Conservation (phyloP, 2,888 invertebrate genomes). For the Therioaphis trifolii region DNA sequence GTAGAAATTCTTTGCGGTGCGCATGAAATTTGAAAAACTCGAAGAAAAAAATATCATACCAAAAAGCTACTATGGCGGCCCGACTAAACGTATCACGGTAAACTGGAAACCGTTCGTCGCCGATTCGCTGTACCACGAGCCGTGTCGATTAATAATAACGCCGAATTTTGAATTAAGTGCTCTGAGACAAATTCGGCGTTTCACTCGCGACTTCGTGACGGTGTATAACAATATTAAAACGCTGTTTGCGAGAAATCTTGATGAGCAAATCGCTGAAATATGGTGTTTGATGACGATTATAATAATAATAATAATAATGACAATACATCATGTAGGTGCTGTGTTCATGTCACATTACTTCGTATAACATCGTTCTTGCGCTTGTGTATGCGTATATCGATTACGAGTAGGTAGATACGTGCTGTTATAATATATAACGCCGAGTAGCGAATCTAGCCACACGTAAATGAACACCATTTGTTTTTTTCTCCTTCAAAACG, state of each 20-base stretch:
- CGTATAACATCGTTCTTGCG: background rate
- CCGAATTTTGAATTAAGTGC: background rate
- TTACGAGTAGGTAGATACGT: no score
- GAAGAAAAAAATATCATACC: background rate
- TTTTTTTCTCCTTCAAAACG: no score
- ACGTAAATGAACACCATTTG: no score
- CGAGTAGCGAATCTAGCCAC: no score
- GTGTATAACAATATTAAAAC: no score
- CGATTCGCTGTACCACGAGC: background rate
- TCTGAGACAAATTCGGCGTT: background rate
- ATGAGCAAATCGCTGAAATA: background rate
- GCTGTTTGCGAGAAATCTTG: background rate
- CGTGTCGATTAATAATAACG: background rate
- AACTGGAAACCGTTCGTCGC: background rate
- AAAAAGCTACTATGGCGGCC: background rate
- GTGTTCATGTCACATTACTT: background rate
- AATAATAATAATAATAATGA: background rate
- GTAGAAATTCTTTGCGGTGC: no score
- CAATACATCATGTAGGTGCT: background rate
- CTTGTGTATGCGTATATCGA: no score
- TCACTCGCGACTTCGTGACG: no score
- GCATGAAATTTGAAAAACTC: background rate
- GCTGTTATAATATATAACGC: no score
- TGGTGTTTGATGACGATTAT: background rate
- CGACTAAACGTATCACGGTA: background rate